Percentiles rank a stretch among this genome's conserved stretches.
These are phyloP conservation scores for Holcopasites calliopsidis DNA, from an alignment of 1,140 invertebrate genomes.

Conservation along the genomic window DNA sequence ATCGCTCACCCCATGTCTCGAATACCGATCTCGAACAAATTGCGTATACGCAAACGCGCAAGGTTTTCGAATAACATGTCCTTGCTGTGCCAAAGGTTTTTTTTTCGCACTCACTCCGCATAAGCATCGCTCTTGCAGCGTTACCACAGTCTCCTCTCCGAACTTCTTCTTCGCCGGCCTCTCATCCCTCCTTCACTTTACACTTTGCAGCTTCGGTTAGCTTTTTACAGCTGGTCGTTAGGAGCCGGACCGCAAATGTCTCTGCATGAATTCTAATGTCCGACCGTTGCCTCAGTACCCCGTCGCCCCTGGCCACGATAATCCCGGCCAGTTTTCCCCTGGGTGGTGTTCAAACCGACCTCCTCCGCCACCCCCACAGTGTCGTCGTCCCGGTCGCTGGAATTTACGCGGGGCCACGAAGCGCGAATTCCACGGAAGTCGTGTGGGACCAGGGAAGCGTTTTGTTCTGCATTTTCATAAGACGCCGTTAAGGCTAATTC, in stretches of 20 bases:
- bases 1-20: neutral
- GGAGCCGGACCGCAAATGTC: slow-evolving; percentile 77
- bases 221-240: slow-evolving; percentile 78
- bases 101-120: slow-evolving; percentile 52
- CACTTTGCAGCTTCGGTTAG: slow-evolving; percentile 66
- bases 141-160: slow-evolving; percentile 11
- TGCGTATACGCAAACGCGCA: neutral
- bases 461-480: slow-evolving; percentile 73
- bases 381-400: slow-evolving; percentile 6
- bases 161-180: neutral
- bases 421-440: slow-evolving; percentile 58
- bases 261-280: slow-evolving; percentile 79
- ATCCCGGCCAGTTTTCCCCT: slow-evolving; percentile 63
- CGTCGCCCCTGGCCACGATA: slow-evolving; percentile 38
- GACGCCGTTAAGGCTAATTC: slow-evolving; percentile 66
- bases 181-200: slow-evolving; percentile 52
- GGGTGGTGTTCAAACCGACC: neutral
- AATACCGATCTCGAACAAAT: neutral
- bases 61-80: neutral
- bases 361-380: neutral
- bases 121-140: slow-evolving; percentile 16
- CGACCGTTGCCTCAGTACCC: slow-evolving; percentile 45
- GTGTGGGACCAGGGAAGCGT: slow-evolving; percentile 56
- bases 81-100: slow-evolving; percentile 19
- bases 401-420: slow-evolving; percentile 59